A percentile compares a stretch with the other conserved stretches of the same genome.
phyloP scores from a whole-genome alignment of 2,797 vertebrate genomes.

The Brachyrhaphis roseni region DNA sequence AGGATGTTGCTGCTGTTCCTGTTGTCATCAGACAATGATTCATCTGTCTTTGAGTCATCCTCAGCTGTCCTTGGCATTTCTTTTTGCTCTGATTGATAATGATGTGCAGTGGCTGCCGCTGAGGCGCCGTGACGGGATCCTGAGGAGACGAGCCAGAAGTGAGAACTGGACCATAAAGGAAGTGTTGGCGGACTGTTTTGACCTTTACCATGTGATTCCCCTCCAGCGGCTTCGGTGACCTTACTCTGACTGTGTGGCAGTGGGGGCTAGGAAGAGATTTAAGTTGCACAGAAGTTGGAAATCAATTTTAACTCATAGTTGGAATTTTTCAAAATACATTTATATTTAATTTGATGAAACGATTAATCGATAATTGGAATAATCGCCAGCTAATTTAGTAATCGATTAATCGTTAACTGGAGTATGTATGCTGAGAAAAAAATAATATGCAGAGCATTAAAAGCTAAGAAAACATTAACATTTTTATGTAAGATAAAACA shows the following conservation, averaged over 20 bases:
- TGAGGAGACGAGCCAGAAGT: conserved; percentile 19
- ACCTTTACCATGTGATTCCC: conserved; percentile 47
- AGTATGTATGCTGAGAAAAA: too few species aligned
- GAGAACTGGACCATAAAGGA: conserved; percentile 30
- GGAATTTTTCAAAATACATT: neutral
- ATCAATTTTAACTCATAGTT: neutral
- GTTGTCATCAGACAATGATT: neutral
- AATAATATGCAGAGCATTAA: too few species aligned
- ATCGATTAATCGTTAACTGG: neutral
- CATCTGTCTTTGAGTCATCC: conserved; percentile 10
- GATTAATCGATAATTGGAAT: too few species aligned
- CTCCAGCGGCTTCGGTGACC: conserved; percentile 6
- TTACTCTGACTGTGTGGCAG: neutral
- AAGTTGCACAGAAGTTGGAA: too few species aligned
- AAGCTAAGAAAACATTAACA: too few species aligned
- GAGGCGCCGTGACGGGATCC: conserved; percentile 27
- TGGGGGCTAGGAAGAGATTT: neutral
- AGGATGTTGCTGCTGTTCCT: neutral
- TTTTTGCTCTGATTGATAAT: conserved; percentile 28
- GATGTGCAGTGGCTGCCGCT: conserved; percentile 25
- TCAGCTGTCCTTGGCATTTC: neutral
- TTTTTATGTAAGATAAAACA: too few species aligned
- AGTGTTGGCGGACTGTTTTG: conserved; percentile 27
- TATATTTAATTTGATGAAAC: neutral
- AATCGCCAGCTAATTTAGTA: too few species aligned